phyloP scores from a whole-genome alignment of 1,140 invertebrate species.

The Mya arenaria region DNA sequence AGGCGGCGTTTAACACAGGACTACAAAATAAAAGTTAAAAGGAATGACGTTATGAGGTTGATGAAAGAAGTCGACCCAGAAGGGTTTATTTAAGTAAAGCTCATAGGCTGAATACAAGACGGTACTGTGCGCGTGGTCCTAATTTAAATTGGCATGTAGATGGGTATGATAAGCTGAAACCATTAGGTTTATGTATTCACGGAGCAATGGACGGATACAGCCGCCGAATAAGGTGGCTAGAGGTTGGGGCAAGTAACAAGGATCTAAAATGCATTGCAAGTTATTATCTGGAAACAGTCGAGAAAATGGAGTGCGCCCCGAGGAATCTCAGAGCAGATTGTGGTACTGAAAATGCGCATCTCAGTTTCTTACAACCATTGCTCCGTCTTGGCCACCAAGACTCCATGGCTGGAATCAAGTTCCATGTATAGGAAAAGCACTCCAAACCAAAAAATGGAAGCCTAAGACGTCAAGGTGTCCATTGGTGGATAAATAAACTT shows the following conservation, averaged over 20 bases:
- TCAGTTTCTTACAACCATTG: constrained; percentile 38
- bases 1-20: constrained; percentile 21
- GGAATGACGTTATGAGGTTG: constrained; percentile 6
- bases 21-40: background rate
- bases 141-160: constrained; percentile 74
- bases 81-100: constrained; percentile 4
- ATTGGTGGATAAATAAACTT: constrained; percentile 52
- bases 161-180: constrained; percentile 75
- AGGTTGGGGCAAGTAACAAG: constrained; percentile 71
- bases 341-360: constrained; percentile 55
- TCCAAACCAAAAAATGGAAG: constrained; percentile 53
- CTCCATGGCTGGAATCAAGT: constrained; percentile 29
- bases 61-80: constrained; percentile 25
- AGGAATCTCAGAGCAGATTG: constrained; percentile 37
- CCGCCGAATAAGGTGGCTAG: constrained; percentile 71
- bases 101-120: constrained; percentile 48
- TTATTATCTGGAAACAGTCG: constrained; percentile 64
- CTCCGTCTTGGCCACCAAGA: constrained; percentile 25
- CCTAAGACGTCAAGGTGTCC: constrained; percentile 30
- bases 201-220: constrained; percentile 75
- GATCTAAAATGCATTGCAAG: constrained; percentile 60
- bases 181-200: constrained; percentile 74
- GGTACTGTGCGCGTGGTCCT: constrained; percentile 65
- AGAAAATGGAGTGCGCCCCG: constrained; percentile 24
- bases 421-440: constrained; percentile 54